Evolutionary conservation across 1,140 invertebrate genomes (phyloP).

Genomic region (Tetramorium parvispinum): DNA sequence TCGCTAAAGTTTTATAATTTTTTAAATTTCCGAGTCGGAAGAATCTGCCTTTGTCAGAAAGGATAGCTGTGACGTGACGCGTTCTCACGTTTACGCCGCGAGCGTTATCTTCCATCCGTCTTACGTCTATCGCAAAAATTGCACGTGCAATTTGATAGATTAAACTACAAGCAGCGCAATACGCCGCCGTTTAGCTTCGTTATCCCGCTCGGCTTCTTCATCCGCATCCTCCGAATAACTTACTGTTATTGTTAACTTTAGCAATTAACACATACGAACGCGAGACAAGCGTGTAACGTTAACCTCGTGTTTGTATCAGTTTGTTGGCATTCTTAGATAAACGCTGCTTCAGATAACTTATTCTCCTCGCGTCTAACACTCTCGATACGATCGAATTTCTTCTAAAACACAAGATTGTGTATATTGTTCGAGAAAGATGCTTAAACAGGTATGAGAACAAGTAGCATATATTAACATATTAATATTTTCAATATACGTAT

Average conservation of each 20-base stretch:
- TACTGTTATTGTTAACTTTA: slow-evolving; percentile 44
- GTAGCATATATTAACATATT: neutral
- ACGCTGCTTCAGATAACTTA: neutral
- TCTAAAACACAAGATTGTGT: neutral
- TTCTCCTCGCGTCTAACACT: neutral
- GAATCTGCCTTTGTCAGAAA: neutral
- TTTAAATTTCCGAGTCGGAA: neutral
- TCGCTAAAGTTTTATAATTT: neutral
- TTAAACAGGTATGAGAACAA: neutral
- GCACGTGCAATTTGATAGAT: slow-evolving; percentile 42
- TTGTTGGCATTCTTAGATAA: neutral
- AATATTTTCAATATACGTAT: neutral
- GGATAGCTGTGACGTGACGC: neutral
- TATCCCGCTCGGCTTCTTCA: neutral
- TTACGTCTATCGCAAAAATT: slow-evolving; percentile 37
- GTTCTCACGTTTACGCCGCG: slow-evolving; percentile 7
- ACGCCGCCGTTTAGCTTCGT: neutral
- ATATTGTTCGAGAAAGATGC: neutral
- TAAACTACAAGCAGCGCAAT: slow-evolving; percentile 9
- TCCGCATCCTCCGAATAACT: slow-evolving; percentile 9
- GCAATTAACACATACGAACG: slow-evolving; percentile 16
- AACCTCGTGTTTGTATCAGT: slow-evolving; percentile 1
- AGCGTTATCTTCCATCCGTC: slow-evolving; percentile 26
- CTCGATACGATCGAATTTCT: neutral
- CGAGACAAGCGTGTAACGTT: neutral